A percentile compares a stretch with the other conserved stretches of the same genome.
Evolutionary conservation across 2,888 invertebrate genomes (phyloP).

Genomic region (Allacma fusca): DNA sequence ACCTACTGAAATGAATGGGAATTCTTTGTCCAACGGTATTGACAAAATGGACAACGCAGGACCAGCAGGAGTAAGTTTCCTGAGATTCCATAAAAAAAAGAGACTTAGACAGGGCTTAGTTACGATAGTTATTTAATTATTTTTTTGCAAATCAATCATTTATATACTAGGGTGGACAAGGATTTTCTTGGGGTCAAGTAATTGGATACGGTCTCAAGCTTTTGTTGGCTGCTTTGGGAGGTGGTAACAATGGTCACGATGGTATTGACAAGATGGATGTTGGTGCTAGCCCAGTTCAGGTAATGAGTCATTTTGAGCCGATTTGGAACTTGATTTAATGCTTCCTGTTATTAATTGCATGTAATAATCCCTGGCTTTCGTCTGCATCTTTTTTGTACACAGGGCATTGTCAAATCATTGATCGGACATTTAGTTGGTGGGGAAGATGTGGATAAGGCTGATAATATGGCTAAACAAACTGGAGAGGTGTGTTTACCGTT

Average conservation of each 20-base stretch:
- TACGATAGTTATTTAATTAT: too few species aligned
- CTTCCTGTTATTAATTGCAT: too few species aligned
- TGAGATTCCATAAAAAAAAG: too few species aligned
- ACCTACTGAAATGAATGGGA: conserved; percentile 78
- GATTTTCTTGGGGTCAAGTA: conserved; percentile 86
- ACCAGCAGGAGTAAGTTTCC: conserved; percentile 38
- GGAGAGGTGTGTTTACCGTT: conserved; percentile 93
- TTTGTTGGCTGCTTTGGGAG: conserved; percentile 82
- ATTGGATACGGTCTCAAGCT: conserved; percentile 86
- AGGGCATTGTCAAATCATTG: conserved; percentile 92
- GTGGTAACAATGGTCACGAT: conserved; percentile 72
- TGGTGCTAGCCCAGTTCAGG: conserved; percentile 81
- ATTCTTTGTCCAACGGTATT: conserved; percentile 67
- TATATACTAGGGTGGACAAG: conserved; percentile 47
- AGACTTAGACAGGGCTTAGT: too few species aligned
- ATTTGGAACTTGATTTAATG: background rate
- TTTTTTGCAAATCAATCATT: too few species aligned
- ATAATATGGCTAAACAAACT: conserved; percentile 93
- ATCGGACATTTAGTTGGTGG: conserved; percentile 89
- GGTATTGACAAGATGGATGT: conserved; percentile 92
- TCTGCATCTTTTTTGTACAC: too few species aligned
- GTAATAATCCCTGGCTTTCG: too few species aligned
- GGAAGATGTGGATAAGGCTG: conserved; percentile 90
- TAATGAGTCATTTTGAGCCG: conserved; percentile 62
- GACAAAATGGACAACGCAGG: conserved; percentile 59